Evolutionary conservation across 2,113 vertebrate species (phyloP).

Genomic region (Gallinago jamesoni): DNA sequence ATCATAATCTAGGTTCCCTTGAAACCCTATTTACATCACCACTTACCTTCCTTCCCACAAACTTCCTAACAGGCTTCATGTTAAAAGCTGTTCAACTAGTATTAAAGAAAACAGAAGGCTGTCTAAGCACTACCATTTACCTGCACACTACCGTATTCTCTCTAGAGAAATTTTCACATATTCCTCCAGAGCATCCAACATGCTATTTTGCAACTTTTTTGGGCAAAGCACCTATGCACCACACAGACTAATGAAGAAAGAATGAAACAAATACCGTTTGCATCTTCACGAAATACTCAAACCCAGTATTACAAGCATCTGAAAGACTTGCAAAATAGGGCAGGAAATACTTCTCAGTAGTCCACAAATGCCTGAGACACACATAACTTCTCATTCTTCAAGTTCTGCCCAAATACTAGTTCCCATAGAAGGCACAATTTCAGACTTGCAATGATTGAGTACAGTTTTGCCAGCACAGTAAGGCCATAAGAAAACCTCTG

Average conservation of each 20-base stretch:
- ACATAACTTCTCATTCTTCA: neutral
- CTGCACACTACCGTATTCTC: neutral
- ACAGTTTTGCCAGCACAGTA: neutral
- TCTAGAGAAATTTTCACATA: neutral
- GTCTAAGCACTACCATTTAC: neutral
- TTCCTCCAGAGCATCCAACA: neutral
- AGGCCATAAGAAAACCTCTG: neutral
- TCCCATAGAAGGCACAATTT: neutral
- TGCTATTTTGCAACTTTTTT: neutral
- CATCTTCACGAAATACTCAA: neutral
- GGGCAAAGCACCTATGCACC: neutral
- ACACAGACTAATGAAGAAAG: neutral
- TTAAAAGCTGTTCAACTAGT: neutral
- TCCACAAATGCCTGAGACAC: neutral
- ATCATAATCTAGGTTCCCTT: fast-evolving
- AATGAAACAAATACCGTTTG: neutral
- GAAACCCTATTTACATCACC: neutral
- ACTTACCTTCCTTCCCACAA: neutral
- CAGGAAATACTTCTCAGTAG: neutral
- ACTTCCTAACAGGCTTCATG: neutral
- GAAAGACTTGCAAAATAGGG: neutral
- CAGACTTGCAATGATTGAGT: neutral
- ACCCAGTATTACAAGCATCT: neutral
- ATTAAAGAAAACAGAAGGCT: neutral
- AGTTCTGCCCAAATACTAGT: neutral